phyloP scores from a whole-genome alignment of 1,140 invertebrate genomes.

The Elymnias hypermnestra region DNA sequence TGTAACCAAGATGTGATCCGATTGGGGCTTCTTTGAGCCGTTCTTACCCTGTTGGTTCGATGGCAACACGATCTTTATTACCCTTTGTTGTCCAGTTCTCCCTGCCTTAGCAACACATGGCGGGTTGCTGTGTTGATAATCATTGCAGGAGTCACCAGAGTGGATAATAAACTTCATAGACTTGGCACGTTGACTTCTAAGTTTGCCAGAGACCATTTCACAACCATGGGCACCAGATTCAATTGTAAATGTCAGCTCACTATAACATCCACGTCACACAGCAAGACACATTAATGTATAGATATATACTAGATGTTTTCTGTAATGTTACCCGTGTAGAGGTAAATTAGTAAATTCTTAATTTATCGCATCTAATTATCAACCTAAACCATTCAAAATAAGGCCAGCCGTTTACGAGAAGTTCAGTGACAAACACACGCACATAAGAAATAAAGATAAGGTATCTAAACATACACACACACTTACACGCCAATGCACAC shows the following conservation, averaged over 20 bases:
- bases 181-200: constrained; percentile 99
- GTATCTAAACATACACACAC: too few species aligned
- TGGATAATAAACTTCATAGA: constrained; percentile 99
- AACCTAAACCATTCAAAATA: too few species aligned
- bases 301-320: too few species aligned
- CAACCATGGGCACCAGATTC: constrained; percentile 97
- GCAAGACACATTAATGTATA: too few species aligned
- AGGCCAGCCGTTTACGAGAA: too few species aligned
- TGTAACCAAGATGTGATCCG: constrained; percentile 96
- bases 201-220: constrained; percentile 99
- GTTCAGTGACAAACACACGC: too few species aligned
- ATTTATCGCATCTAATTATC: too few species aligned
- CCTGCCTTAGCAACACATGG: constrained; percentile 97
- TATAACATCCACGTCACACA: constrained; percentile 95
- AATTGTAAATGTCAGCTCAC: constrained; percentile 99
- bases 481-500: too few species aligned
- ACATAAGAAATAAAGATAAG: too few species aligned
- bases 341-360: too few species aligned
- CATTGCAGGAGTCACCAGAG: constrained; percentile 98
- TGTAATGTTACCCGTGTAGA: too few species aligned
- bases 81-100: constrained; percentile 91
- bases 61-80: constrained; percentile 99
- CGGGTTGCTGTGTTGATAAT: constrained; percentile 99
- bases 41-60: constrained; percentile 98
- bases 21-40: constrained; percentile 97